phyloP scores from a whole-genome alignment of 2,888 invertebrate species.

The Lasioglossum figueresi region DNA sequence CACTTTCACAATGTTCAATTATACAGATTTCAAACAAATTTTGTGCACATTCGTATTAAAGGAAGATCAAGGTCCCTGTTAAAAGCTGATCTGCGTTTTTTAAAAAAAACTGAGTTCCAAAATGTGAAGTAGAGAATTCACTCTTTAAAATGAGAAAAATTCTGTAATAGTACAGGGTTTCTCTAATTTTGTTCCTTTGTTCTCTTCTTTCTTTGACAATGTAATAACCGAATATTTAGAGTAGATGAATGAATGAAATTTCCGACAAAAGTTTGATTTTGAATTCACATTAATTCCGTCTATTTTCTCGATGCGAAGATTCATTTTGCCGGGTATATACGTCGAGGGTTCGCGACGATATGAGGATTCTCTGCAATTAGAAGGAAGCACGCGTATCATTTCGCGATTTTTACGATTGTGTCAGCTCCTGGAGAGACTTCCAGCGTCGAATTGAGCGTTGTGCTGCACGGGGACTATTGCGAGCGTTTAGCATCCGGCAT shows the following conservation, averaged over 20 bases:
- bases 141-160: background rate
- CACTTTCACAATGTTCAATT: background rate
- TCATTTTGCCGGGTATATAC: constrained; percentile 5
- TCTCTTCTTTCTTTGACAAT: background rate
- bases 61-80: background rate
- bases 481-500: constrained; percentile 61
- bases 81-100: background rate
- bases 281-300: constrained; percentile 8
- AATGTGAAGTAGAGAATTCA: background rate
- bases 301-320: background rate
- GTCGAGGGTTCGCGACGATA: background rate
- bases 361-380: constrained; percentile 50
- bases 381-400: constrained; percentile 19
- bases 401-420: constrained; percentile 47
- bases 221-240: background rate
- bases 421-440: constrained; percentile 36
- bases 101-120: background rate
- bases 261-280: background rate
- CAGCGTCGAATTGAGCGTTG: constrained; percentile 23
- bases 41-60: background rate
- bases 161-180: background rate
- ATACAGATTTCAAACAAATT: background rate
- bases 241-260: background rate
- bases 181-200: background rate
- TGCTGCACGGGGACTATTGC: constrained; percentile 32